Conservation (phyloP, 2,888 invertebrate species). For the Boloria euphrosyne region DNA sequence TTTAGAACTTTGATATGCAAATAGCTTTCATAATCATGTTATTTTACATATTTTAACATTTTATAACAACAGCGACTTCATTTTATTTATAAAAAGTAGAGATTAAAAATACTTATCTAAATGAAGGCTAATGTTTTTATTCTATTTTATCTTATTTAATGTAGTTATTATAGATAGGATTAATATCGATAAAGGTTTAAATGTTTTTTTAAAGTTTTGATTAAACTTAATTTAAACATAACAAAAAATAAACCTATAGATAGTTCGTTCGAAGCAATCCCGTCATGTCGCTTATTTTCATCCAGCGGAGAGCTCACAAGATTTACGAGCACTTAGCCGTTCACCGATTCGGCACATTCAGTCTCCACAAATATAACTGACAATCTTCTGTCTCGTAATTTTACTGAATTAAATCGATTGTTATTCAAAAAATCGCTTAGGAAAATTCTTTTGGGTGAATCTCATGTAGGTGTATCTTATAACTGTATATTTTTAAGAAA, state of each 20-base stretch:
- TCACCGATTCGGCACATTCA: constrained; percentile 76
- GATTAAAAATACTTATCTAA: too few relatives aligned
- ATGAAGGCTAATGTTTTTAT: too few relatives aligned
- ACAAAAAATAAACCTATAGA: constrained; percentile 41
- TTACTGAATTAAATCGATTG: constrained; percentile 63
- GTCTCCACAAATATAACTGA: constrained; percentile 69
- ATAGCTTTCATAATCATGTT: too few relatives aligned
- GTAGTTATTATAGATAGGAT: too few relatives aligned
- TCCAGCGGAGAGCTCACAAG: constrained; percentile 64
- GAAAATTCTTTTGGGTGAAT: neutral
- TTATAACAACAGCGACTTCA: too few relatives aligned
- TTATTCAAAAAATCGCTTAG: constrained; percentile 36
- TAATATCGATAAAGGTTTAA: too few relatives aligned
- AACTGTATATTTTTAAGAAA: too few relatives aligned
- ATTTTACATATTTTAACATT: too few relatives aligned
- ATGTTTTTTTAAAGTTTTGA: neutral
- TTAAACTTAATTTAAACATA: neutral
- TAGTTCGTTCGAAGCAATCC: constrained; percentile 40
- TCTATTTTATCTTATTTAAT: too few relatives aligned
- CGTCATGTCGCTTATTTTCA: constrained; percentile 70
- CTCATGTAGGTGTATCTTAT: too few relatives aligned
- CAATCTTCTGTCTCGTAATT: constrained; percentile 73
- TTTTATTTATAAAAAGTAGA: too few relatives aligned
- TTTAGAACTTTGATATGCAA: too few relatives aligned
- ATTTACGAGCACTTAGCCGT: constrained; percentile 74